Base-by-base conservation (phyloP, 2,797 vertebrate species). In the Gymnothorax javanicus region DNA sequence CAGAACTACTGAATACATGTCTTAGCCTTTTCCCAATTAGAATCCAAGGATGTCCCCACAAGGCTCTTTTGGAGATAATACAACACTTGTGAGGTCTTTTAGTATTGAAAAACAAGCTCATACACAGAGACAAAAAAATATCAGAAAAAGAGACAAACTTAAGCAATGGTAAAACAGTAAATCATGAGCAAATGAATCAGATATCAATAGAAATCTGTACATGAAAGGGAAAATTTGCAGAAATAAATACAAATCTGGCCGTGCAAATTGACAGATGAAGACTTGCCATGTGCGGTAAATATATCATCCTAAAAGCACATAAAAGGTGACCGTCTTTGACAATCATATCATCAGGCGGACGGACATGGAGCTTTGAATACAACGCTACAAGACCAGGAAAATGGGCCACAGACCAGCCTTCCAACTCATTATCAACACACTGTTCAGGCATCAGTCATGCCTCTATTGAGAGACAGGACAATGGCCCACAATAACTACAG, bases 381-480 rank as follows among this genome's bases (percentile, higher is more conserved):
- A n/a, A 43, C 17, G 20, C 13, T 75, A 85, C 56, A 69, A 27
- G 6, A 62, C n/a, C 6, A 58, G 17, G 79, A 87, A 79, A 79
- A 23, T 87, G 62, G 82, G 83, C 15, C 69, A 64, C 67, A 64
- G 3, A 13, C 7, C 83, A 84, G 17, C 3, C 77, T 54, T 64
- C 2, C 56, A 56, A 43, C 7, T 13, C 81, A 33, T 67, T 84
- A 57, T 43, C 33, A 84, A 77, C 57, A 60, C 56, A n/a, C 7
- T 2, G 58, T 11, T 27, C 8, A 15, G 27, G 7, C 1, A 9
- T 8, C 27, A 81, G 25, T 81, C 7, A 50, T 27, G 17, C 23
- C 43, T 4, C 71, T 81, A 64, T 85, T 85, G 58, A 64, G 57
- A 69, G 17, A 57, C 59, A 9, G 50, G 64, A 85, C 82, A 67